These are phyloP conservation scores for Drosophila helvetica DNA, from an alignment of 2,888 invertebrate genomes.

Conservation along the genomic window DNA sequence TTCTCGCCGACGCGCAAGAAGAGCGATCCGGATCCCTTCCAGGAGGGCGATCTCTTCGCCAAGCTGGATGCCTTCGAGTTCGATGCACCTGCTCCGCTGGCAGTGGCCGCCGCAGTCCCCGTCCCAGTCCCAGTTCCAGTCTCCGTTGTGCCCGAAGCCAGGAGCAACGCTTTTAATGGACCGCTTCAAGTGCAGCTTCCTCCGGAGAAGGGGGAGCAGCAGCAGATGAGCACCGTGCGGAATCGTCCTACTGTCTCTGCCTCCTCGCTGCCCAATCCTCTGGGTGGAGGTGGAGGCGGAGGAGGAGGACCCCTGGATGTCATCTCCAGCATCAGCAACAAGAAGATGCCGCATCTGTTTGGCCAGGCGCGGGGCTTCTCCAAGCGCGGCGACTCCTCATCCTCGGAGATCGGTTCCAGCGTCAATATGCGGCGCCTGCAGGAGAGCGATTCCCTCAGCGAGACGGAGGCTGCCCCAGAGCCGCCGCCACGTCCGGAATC, in stretches of 20 bases:
- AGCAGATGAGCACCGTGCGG: slow-evolving; percentile 61
- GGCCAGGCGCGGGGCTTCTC: slow-evolving; percentile 82
- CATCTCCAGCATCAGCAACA: slow-evolving; percentile 84
- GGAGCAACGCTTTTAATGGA: slow-evolving; percentile 85
- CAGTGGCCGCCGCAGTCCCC: slow-evolving; percentile 32
- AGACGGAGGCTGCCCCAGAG: slow-evolving; percentile 83
- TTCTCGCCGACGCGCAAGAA: slow-evolving; percentile 84
- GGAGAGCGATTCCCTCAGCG: slow-evolving; percentile 84
- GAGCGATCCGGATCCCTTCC: slow-evolving; percentile 91
- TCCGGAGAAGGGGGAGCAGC: slow-evolving; percentile 85
- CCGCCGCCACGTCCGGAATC: slow-evolving; percentile 84
- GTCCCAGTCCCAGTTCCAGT: slow-evolving; percentile 8
- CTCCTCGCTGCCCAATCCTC: slow-evolving; percentile 40
- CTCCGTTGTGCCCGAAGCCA: slow-evolving; percentile 61
- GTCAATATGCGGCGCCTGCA: slow-evolving; percentile 84
- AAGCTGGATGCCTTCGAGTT: slow-evolving; percentile 84
- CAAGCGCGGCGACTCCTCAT: slow-evolving; percentile 74
- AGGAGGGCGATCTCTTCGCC: slow-evolving; percentile 84
- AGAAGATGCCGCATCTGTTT: slow-evolving; percentile 84
- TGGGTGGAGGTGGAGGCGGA: slow-evolving; percentile 30
- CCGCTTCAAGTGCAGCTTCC: slow-evolving; percentile 89
- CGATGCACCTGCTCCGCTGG: slow-evolving; percentile 71
- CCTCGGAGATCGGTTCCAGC: slow-evolving; percentile 77
- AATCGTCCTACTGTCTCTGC: slow-evolving; percentile 68
- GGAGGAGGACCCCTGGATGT: slow-evolving; percentile 81